These are phyloP conservation scores for Phyllostomus discolor DNA, from an alignment of 2,113 vertebrate species.

Conservation along the genomic window DNA sequence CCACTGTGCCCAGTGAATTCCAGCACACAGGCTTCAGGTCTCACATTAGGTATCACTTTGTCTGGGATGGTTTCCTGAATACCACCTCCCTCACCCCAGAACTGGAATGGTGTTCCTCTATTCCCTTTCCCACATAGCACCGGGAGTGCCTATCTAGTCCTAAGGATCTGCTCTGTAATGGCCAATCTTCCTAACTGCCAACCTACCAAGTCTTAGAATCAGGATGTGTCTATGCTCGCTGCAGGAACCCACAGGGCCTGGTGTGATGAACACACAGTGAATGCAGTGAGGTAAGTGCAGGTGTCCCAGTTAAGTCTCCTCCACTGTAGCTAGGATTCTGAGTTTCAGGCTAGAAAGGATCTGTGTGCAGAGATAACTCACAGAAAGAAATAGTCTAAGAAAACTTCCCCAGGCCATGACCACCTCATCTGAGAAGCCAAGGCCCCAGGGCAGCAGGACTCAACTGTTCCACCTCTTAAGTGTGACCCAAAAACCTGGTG, in stretches of 20 bases:
- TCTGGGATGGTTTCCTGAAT: background rate
- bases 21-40: background rate
- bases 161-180: too few relatives aligned
- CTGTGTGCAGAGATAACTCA: background rate
- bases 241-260: background rate
- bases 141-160: background rate
- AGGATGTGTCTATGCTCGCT: background rate
- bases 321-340: background rate
- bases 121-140: background rate
- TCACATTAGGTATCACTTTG: background rate
- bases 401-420: background rate
- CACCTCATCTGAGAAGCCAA: background rate
- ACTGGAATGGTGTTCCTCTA: background rate
- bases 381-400: background rate
- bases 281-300: background rate
- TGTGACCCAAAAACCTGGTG: background rate
- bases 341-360: background rate
- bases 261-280: background rate
- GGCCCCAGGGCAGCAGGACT: accelerated
- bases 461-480: background rate
- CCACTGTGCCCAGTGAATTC: background rate
- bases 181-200: background rate
- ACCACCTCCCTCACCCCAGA: too few relatives aligned
- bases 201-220: too few relatives aligned
- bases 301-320: background rate